phyloP scores from a whole-genome alignment of 2,888 invertebrate genomes.

The Cerastoderma edule region DNA sequence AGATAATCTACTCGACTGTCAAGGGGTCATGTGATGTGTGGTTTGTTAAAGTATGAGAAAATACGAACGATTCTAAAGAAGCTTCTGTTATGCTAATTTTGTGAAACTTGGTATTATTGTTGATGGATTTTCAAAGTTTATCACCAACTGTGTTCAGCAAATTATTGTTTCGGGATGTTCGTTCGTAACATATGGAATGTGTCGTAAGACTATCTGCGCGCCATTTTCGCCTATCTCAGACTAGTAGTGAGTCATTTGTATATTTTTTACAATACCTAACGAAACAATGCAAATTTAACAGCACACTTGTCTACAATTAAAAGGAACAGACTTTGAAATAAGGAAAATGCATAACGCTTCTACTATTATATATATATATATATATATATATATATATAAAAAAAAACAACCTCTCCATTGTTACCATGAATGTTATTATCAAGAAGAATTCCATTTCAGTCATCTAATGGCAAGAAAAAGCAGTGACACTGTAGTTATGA shows the following conservation, averaged over 20 bases:
- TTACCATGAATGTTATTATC: too few relatives aligned
- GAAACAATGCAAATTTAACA: not conserved
- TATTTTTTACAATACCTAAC: not conserved
- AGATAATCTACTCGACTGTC: conserved; percentile 39
- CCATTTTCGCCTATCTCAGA: not conserved
- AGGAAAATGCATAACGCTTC: not conserved
- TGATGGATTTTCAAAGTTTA: conserved; percentile 17
- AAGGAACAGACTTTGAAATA: not conserved
- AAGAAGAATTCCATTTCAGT: too few relatives aligned
- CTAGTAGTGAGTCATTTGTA: not conserved
- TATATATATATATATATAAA: too few relatives aligned
- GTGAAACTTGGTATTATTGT: conserved; percentile 21
- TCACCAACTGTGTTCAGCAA: conserved; percentile 21
- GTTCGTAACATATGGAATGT: conserved; percentile 17
- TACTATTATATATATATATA: too few relatives aligned
- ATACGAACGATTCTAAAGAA: conserved; percentile 17
- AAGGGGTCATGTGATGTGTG: conserved; percentile 21
- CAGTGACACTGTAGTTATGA: too few relatives aligned
- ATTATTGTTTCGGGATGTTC: conserved; percentile 18
- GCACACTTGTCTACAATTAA: not conserved
- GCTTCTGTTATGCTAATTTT: conserved; percentile 35
- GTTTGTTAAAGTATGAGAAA: conserved; percentile 39
- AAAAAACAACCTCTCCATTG: too few relatives aligned
- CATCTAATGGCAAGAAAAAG: too few relatives aligned
- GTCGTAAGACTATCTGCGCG: conserved; percentile 4